These are phyloP conservation scores for Girardinichthys multiradiatus DNA, from an alignment of 2,113 vertebrate genomes.

Conservation along the genomic window DNA sequence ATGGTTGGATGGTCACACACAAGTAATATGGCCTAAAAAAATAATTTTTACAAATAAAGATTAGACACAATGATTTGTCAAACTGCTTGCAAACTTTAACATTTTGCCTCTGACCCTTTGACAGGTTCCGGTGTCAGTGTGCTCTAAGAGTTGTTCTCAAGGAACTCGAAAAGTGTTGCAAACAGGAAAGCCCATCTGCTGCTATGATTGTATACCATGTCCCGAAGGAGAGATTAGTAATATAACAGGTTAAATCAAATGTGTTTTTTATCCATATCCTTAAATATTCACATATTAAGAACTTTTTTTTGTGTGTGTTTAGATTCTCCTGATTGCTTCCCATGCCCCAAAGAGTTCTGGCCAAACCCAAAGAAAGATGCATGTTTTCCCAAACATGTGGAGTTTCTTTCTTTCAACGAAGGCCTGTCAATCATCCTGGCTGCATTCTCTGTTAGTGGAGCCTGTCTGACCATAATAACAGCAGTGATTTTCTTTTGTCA, in stretches of 20 bases:
- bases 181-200: conserved; percentile 7
- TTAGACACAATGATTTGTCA: background rate
- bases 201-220: conserved; percentile 8
- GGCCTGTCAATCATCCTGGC: conserved; percentile 1
- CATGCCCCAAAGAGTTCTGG: background rate
- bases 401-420: conserved; percentile 1
- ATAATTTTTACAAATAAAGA: background rate
- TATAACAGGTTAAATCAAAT: background rate
- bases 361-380: background rate
- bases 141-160: background rate
- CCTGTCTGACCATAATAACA: background rate
- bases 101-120: background rate
- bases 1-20: background rate
- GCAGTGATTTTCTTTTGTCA: conserved; percentile 51
- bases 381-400: conserved; percentile 2
- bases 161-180: conserved; percentile 7
- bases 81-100: background rate
- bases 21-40: background rate
- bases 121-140: background rate
- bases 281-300: background rate
- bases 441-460: background rate
- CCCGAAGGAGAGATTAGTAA: conserved; percentile 8
- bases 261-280: background rate
- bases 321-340: background rate
- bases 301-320: background rate